Evolutionary conservation across 2,797 vertebrate genomes (phyloP).

Genomic region (Sebastes paucispinis): DNA sequence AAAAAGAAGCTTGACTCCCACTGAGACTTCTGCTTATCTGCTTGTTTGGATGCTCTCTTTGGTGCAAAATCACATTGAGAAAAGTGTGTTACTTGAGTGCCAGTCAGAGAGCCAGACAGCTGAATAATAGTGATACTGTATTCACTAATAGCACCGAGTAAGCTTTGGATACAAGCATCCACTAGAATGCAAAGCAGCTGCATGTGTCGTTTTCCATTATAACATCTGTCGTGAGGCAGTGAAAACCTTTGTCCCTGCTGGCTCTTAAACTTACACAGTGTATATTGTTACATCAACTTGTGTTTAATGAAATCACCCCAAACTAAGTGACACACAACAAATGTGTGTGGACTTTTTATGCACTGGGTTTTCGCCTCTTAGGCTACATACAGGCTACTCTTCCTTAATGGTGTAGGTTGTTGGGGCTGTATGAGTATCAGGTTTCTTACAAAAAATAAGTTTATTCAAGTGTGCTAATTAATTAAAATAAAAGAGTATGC

Average conservation of each 20-base stretch:
- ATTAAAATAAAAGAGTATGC: too few relatives aligned
- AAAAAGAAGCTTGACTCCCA: neutral
- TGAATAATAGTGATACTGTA: neutral
- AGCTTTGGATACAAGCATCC: neutral
- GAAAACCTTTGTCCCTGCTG: neutral
- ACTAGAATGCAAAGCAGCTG: neutral
- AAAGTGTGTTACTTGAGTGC: neutral
- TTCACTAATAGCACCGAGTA: neutral
- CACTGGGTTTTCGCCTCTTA: neutral
- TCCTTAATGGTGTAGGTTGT: neutral
- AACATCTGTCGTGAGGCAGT: neutral
- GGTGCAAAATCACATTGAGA: neutral
- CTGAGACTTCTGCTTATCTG: neutral
- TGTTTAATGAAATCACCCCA: neutral
- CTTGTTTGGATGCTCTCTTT: constrained; percentile 16
- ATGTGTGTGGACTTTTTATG: neutral
- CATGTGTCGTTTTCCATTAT: neutral
- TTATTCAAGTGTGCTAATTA: too few relatives aligned
- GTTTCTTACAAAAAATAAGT: neutral
- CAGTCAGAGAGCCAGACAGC: neutral
- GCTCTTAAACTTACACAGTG: neutral
- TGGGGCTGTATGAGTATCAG: neutral
- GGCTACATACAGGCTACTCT: neutral
- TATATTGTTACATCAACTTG: neutral
- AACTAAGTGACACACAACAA: neutral